Evolutionary conservation across 2,888 invertebrate species (phyloP), one percentile per base, ranked within the genome.

Genomic region (Drosophila silvestris): DNA sequence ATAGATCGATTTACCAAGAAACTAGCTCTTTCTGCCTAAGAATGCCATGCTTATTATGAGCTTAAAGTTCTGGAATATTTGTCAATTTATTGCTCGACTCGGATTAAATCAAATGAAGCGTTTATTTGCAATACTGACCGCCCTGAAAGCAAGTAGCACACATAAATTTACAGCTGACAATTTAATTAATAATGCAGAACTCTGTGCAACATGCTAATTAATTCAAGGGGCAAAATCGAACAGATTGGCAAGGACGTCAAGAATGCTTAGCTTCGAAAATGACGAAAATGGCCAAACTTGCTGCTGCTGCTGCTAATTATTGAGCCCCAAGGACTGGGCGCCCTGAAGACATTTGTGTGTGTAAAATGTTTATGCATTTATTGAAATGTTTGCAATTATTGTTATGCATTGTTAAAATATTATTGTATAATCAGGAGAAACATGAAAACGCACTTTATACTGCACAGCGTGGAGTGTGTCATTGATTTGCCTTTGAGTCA

Each of bases 141-240:
- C 50, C 53, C 70, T 28, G 19, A 5, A 30, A 70, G 68, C 69
- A 56, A 60, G 12, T 16, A 22, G n/a, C 44, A 28, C 39, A 81
- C 69, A 71, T 73, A 82, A 85, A 85, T 88, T 83, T 82, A 75
- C 70, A 74, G 82, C 89, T 82, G 81, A 68, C 75, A 82, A 79
- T 79, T 80, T 68, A 82, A 84, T 85, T 73, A 85, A 70, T 78
- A 82, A 77, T 83, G 65, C 62, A 76, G 60, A 56, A 50, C 52
- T 63, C 58, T 47, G 56, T 50, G 63, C 73, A 77, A 70, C 37
- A 72, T 67, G 37, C 72, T 83, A 68, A 79, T 75, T 77, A 82
- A 84, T 83, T 70, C 70, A 85, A 70, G 52, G 30, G 47, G 28
- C 47, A 32, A 58, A 73, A 44, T 19, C 41, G 22, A 37, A 54